phyloP scores from a whole-genome alignment of 2,888 invertebrate species.

The Chrysotoxum bicinctum region DNA sequence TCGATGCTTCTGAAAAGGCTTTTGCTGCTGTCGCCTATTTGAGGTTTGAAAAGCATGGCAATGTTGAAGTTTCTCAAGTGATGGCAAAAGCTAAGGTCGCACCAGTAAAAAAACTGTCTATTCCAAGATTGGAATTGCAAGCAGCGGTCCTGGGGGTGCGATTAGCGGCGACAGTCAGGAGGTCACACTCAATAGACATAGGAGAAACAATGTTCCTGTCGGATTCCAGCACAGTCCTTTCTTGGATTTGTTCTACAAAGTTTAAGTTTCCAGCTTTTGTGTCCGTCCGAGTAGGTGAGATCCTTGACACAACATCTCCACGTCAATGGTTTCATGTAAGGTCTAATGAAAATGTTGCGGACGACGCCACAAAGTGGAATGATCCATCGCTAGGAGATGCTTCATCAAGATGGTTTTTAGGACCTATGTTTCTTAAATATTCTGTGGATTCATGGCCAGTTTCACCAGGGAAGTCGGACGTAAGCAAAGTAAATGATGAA shows the following conservation, averaged over 20 bases:
- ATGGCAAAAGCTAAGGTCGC: slow-evolving; percentile 1
- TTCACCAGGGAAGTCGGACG: too few species aligned
- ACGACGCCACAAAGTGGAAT: neutral
- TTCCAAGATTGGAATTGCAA: neutral
- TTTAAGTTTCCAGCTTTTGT: slow-evolving; percentile 28
- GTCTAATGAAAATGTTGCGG: too few species aligned
- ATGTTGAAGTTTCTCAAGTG: neutral
- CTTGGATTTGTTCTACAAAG: neutral
- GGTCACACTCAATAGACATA: too few species aligned
- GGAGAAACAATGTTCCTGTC: neutral
- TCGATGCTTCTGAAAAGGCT: slow-evolving; percentile 20
- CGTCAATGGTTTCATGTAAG: neutral
- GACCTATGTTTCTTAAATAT: too few species aligned
- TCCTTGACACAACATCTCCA: slow-evolving; percentile 23
- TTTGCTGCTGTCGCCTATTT: slow-evolving; percentile 5
- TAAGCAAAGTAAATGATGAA: too few species aligned
- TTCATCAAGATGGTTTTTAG: too few species aligned
- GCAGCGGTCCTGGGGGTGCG: neutral
- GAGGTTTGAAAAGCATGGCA: slow-evolving; percentile 3
- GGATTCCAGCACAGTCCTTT: neutral
- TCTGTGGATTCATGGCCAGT: too few species aligned
- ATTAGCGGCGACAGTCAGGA: neutral
- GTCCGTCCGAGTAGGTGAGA: slow-evolving; percentile 18
- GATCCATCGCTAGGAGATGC: too few species aligned
- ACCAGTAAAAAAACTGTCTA: neutral